Evolutionary conservation across 2,797 vertebrate genomes (phyloP), one percentile per base, ranked within the genome.

Genomic region (Urosaurus nigricauda): DNA sequence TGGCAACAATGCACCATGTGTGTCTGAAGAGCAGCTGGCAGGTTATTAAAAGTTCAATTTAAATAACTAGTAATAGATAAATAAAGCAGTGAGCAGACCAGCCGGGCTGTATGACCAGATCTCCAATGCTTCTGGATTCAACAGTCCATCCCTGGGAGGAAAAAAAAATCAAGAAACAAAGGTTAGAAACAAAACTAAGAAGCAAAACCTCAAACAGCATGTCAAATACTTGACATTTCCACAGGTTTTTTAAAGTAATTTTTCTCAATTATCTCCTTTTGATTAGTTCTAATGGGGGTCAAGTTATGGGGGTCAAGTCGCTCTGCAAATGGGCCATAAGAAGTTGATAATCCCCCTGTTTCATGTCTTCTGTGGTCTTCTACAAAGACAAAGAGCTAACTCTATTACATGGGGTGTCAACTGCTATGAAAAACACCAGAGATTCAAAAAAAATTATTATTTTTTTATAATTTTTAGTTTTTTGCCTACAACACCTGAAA

Each of bases 1-100:
- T 98, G 98, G 97, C 97, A 98, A 97, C 98, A 98, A 99, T 99
- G 98, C 97, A 99, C 97, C 98, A 99, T 99, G 98, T 99, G 98
- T 98, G 98, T 98, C 97, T 96, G 97, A 96, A 96, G 96, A 97
- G 98, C 98, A 99, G 98, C 99, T 99, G 98, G 97, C 94, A 97
- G 94, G 97, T 96, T 97, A 97, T 97, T 97, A 97, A 97, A 97
- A 97, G 97, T 97, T 96, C 65, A 96, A 97, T 98, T 97, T 97
- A 98, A 98, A 97, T 97, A 98, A 96, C 97, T 97, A 96, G 94
- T 93, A 96, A 94, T 88, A 96, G 96, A 97, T 86, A 94, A 94
- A 97, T 86, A 94, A 94, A 97, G 97, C 94, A 95, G 95, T 40
- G 93, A 96, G 95, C 87, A 94, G 94, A 93, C 94, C 94, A 95